phyloP scores from a whole-genome alignment of 2,113 vertebrate genomes.

The Anolis carolinensis region DNA sequence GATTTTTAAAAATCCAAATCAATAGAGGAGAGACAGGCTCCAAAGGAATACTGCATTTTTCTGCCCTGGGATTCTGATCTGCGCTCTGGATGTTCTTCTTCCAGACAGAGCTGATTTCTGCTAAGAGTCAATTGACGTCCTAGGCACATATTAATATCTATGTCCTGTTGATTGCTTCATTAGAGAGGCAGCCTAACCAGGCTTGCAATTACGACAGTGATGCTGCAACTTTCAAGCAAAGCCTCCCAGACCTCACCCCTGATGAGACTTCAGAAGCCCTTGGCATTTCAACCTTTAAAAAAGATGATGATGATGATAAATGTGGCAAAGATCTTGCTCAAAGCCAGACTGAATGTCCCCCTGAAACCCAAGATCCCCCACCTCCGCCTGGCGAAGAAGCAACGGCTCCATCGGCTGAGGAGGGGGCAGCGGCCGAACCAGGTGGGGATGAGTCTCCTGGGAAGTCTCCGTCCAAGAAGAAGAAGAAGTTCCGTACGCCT shows the following conservation, averaged over 20 bases:
- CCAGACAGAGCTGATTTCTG: neutral
- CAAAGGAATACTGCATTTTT: accelerated
- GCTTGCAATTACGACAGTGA: conserved; percentile 87
- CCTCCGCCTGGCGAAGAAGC: conserved; percentile 64
- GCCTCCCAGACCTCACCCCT: conserved; percentile 92
- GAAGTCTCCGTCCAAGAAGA: conserved; percentile 99
- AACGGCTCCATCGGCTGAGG: conserved; percentile 74
- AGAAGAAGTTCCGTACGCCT: conserved; percentile 99
- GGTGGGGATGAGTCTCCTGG: conserved; percentile 94
- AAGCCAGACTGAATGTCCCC: conserved; percentile 54
- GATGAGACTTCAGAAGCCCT: conserved; percentile 90
- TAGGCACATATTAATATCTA: conserved; percentile 5
- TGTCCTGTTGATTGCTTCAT: conserved; percentile 51
- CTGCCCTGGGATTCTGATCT: conserved; percentile 9
- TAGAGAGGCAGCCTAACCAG: conserved; percentile 84
- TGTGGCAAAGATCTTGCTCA: conserved; percentile 63
- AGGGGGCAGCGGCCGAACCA: conserved; percentile 79
- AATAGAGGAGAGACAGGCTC: neutral
- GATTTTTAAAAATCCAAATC: neutral
- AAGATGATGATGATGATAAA: conserved; percentile 68
- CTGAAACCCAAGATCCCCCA: conserved; percentile 73
- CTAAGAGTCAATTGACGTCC: accelerated
- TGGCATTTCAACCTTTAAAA: conserved; percentile 75
- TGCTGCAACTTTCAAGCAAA: conserved; percentile 91
- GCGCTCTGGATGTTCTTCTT: neutral